phyloP scores from a whole-genome alignment of 2,113 vertebrate genomes.

The Typhlomys cinereus region DNA sequence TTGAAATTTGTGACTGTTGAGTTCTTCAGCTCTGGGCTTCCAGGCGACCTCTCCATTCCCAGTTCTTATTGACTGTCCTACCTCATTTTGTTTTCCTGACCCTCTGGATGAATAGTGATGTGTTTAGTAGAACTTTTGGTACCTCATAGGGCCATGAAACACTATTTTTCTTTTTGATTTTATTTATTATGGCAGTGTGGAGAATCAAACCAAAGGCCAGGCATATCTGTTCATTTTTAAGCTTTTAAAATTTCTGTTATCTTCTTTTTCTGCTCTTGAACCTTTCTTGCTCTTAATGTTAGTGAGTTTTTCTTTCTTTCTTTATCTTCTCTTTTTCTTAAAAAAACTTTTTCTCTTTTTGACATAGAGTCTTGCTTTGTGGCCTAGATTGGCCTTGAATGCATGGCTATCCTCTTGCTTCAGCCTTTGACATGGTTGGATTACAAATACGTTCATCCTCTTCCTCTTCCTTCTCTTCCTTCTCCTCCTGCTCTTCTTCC shows the following conservation, averaged over 20 bases:
- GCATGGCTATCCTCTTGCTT: neutral
- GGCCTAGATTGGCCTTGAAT: neutral
- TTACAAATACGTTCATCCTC: too few relatives aligned
- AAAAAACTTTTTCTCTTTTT: neutral
- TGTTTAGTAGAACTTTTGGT: neutral
- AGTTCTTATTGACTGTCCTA: neutral
- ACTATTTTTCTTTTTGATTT: neutral
- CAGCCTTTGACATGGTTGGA: neutral
- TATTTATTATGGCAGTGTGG: neutral
- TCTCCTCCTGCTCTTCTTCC: neutral
- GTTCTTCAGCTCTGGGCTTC: neutral
- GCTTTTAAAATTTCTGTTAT: neutral
- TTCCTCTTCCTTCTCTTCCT: neutral
- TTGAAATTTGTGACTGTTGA: too few relatives aligned
- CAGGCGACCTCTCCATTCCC: too few relatives aligned
- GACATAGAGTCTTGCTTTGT: neutral
- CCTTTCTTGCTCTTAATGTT: too few relatives aligned
- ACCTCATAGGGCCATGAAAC: neutral
- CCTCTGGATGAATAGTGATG: neutral
- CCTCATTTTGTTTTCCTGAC: neutral
- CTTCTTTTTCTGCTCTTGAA: neutral
- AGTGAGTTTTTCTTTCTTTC: neutral
- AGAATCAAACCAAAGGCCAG: neutral
- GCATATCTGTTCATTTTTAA: neutral
- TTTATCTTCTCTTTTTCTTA: neutral